A percentile compares a stretch with the other conserved stretches of the same genome.
These are phyloP conservation scores for Talpa occidentalis DNA, from an alignment of 2,113 vertebrate species.

Conservation along the genomic window DNA sequence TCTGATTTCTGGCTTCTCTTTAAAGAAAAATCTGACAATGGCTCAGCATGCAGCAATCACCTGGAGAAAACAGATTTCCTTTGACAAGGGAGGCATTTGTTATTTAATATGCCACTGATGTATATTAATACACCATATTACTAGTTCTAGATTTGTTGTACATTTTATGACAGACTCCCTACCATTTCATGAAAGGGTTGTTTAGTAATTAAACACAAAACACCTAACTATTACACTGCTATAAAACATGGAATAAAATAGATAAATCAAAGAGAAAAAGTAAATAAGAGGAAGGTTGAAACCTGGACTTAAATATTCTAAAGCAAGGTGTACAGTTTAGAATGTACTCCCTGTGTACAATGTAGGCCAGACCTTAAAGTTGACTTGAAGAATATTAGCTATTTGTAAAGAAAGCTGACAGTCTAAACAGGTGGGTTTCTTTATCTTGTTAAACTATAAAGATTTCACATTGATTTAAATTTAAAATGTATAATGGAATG, in stretches of 20 bases:
- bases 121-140: background rate
- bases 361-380: background rate
- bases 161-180: background rate
- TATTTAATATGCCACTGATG: background rate
- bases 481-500: background rate
- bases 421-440: background rate
- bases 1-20: background rate
- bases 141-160: background rate
- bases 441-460: constrained; percentile 4
- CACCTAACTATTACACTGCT: background rate
- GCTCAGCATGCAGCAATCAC: background rate
- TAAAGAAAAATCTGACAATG: background rate
- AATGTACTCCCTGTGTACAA: background rate
- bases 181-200: background rate
- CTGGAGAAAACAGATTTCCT: background rate
- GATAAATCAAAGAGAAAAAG: background rate
- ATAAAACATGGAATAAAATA: background rate
- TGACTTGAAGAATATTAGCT: background rate
- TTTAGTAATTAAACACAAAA: background rate
- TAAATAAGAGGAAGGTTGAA: background rate
- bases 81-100: background rate
- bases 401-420: background rate
- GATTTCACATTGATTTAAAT: background rate
- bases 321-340: background rate
- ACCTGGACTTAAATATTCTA: background rate